Base-by-base conservation (phyloP, 2,888 invertebrate genomes). In the Yponomeuta cagnagella region DNA sequence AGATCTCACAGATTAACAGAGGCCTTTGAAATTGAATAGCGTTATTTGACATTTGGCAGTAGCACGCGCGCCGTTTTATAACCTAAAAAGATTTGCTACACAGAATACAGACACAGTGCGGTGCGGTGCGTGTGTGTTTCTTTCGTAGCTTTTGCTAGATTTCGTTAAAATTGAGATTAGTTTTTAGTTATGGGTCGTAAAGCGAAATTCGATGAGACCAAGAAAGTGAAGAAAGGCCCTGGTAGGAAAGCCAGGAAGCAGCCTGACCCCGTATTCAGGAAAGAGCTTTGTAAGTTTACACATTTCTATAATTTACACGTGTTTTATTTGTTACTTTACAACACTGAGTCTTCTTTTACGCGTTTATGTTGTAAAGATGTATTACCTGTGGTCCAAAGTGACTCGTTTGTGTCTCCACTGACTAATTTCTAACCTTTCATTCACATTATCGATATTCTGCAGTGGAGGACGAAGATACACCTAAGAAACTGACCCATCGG, bases 241-340 rank as follows among this genome's bases (percentile, higher is more conserved):
- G 98, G 98, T 0, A 94, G 95, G 75, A 98, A 98, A 87, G 93
- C 97, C 0, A 96, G 95, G 76, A 98, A 98, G 81, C 98, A 98
- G 81, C 94, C 94, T 66, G 95, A 96, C 77, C 98, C 98, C 1
- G 91, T 93, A 69, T 94, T 96, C 80, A 93, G 94, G 72, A 94
- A 94, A 79, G 90, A 93, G 77, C 81, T 92, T 33, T 74, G 92
- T 92, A 78, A 88, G 92, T 89, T 75, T 10, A 37, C 48, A 70
- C 68, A 33, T 66, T 66, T n/a, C 43, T 43, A 43, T 43, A 6
- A 8, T 8, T 43, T 37, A 43, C 48, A 63, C 70, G 23, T 12
- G 70, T 63, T 37, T 63, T 48, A 30, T 67, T 67, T 64, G 10
- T 58, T 12, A 15, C 52, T 58, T 58, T 15, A 58, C 4, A 3